These are phyloP conservation scores for Zelostemma sp. DNA, from an alignment of 1,140 invertebrate species.

Conservation along the genomic window DNA sequence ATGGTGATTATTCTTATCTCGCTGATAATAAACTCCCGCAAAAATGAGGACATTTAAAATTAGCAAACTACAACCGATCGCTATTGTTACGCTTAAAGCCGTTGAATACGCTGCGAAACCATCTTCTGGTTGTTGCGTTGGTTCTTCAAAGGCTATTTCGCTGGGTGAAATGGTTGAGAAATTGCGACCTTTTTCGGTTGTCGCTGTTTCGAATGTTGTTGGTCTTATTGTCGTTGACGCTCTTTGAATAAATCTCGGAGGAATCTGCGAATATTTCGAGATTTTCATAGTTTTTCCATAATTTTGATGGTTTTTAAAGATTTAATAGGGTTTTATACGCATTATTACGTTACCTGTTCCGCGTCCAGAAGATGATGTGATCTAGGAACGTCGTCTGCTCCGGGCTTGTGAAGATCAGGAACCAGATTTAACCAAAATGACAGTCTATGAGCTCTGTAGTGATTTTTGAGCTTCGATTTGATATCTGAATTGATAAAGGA, in stretches of 20 bases:
- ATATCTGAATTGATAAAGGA: conserved; percentile 73
- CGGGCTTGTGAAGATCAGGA: conserved; percentile 93
- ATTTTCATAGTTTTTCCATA: too few species aligned
- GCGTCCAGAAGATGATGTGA: conserved; percentile 89
- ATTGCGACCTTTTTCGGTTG: conserved; percentile 51
- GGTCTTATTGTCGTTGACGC: conserved; percentile 60
- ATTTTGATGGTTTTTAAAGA: background rate
- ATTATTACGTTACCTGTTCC: conserved; percentile 69
- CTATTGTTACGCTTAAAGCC: conserved; percentile 90
- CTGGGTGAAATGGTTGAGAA: conserved; percentile 57
- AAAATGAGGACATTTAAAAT: conserved; percentile 94
- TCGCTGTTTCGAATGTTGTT: conserved; percentile 53
- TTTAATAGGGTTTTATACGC: too few species aligned
- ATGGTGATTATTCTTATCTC: conserved; percentile 80
- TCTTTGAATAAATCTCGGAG: conserved; percentile 65
- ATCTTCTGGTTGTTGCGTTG: conserved; percentile 78
- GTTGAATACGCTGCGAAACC: conserved; percentile 89
- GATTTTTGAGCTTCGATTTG: conserved; percentile 91
- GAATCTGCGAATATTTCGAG: conserved; percentile 52
- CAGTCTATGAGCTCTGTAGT: conserved; percentile 92
- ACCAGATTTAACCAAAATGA: conserved; percentile 97
- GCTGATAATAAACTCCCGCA: conserved; percentile 93
- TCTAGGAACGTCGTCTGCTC: conserved; percentile 85
- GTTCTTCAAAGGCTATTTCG: conserved; percentile 60
- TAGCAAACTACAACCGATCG: conserved; percentile 91